Evolutionary conservation across 2,888 invertebrate genomes (phyloP).

Genomic region (Tortrix viridana): DNA sequence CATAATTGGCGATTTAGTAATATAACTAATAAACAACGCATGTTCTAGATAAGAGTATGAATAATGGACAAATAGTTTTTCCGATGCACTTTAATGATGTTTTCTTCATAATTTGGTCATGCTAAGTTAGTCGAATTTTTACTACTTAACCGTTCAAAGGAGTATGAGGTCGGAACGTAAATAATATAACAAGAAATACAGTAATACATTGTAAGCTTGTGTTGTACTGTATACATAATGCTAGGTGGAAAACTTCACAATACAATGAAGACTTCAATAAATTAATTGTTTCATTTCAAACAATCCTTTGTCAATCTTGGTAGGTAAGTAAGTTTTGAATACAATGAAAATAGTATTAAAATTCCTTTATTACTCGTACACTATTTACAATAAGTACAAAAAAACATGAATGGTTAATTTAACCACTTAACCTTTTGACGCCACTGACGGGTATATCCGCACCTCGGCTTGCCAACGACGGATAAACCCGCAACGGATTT

Average conservation of each 20-base stretch:
- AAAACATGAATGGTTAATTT: slow-evolving; percentile 11
- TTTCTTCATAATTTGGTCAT: slow-evolving; percentile 40
- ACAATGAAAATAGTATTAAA: slow-evolving; percentile 2
- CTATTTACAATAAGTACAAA: slow-evolving; percentile 28
- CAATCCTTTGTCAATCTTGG: neutral
- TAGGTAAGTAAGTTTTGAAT: neutral
- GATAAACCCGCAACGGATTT: too few species aligned
- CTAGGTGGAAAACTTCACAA: slow-evolving; percentile 80
- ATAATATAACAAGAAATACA: slow-evolving; percentile 69
- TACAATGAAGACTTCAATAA: slow-evolving; percentile 81
- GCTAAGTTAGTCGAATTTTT: slow-evolving; percentile 51
- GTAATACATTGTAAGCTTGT: slow-evolving; percentile 79
- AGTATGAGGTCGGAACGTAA: slow-evolving; percentile 50
- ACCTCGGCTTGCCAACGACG: too few species aligned
- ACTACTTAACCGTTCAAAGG: slow-evolving; percentile 50
- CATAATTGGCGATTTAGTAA: slow-evolving; percentile 41
- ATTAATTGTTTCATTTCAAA: slow-evolving; percentile 57
- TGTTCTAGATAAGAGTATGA: slow-evolving; percentile 44
- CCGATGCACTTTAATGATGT: slow-evolving; percentile 45
- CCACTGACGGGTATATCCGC: too few species aligned
- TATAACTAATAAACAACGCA: slow-evolving; percentile 47
- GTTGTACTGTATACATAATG: slow-evolving; percentile 76
- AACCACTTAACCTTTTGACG: too few species aligned
- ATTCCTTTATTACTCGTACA: slow-evolving; percentile 16
- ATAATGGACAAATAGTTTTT: slow-evolving; percentile 25